Conservation (phyloP, 1,140 invertebrate genomes). For the Trichomalopsis sarcophagae region DNA sequence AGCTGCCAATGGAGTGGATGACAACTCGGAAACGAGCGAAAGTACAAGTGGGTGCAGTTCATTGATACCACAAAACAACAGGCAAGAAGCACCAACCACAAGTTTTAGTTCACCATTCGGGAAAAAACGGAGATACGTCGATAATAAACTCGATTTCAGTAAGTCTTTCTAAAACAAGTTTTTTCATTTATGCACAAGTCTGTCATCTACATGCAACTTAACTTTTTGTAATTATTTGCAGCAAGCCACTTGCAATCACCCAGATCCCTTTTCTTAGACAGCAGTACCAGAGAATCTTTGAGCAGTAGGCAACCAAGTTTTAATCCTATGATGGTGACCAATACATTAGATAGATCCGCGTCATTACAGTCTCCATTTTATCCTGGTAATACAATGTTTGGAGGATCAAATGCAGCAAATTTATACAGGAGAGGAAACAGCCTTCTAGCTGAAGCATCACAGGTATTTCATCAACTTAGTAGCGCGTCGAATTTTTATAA, state of each 20-base stretch:
- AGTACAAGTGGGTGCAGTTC: constrained; percentile 76
- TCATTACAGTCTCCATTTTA: constrained; percentile 84
- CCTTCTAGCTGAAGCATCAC: constrained; percentile 64
- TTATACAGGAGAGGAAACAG: constrained; percentile 75
- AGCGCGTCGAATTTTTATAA: not conserved
- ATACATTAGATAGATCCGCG: constrained; percentile 61
- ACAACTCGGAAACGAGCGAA: constrained; percentile 75
- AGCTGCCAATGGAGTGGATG: constrained; percentile 68
- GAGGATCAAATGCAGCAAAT: constrained; percentile 81
- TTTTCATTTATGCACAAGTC: not conserved
- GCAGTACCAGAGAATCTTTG: constrained; percentile 66
- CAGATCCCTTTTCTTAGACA: constrained; percentile 68
- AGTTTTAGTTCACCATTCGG: constrained; percentile 62
- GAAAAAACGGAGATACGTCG: constrained; percentile 65
- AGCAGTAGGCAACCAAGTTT: constrained; percentile 76
- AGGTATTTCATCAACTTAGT: constrained; percentile 57
- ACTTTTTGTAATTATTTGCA: constrained; percentile 52
- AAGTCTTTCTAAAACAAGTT: constrained; percentile 49
- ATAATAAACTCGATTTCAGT: constrained; percentile 69
- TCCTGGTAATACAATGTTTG: constrained; percentile 85
- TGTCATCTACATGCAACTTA: not conserved
- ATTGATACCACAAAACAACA: constrained; percentile 72
- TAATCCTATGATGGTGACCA: constrained; percentile 76
- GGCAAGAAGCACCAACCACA: constrained; percentile 65
- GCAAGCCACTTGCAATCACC: constrained; percentile 68